Evolutionary conservation across 2,888 invertebrate genomes (phyloP), one percentile per base, ranked within the genome.

Genomic region (Leptothorax acervorum): DNA sequence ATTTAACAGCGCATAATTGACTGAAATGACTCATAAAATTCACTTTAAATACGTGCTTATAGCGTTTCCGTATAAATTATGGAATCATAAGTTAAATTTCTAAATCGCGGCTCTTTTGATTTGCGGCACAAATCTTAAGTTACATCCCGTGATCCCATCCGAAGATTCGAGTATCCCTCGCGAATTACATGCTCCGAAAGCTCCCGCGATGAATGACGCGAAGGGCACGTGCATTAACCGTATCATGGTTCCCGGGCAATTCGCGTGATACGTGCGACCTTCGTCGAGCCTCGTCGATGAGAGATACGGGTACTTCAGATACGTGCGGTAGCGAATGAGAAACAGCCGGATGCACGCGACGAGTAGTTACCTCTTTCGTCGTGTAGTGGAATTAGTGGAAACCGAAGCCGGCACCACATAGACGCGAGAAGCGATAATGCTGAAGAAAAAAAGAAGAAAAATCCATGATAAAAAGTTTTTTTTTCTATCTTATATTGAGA

Each of bases 191-290:
- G 15, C 53, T 84, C 48, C 39, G 31, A 31, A 53, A 35, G 60
- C 60, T 51, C 53, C 48, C 45, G 83, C 85, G 85, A 85, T 91
- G 88, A 91, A 91, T 89, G 91, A 88, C 87, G 79, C 82, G 89
- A 88, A 65, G 45, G 28, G 88, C 85, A 78, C 76, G 70, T 87
- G 85, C 83, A 88, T 85, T 88, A 78, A 35, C 35, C 35, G 35
- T 35, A 35, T 35, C 35, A 35, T 35, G 35, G 35, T 35, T 35
- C 35, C 35, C 35, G 35, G 35, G 35, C 35, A 35, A 78, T 60
- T 84, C 82, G 71, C 79, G 88, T 35, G 35, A 35, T 35, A 35
- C 6, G 35, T 35, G 6, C 3, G 35, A 35, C 35, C 35, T 35
- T 35, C 35, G 35, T 35, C 35, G 35, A 35, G 35, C 35, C 35